Evolutionary conservation across 2,797 vertebrate species (phyloP).

Genomic region (Cottoperca gobio): DNA sequence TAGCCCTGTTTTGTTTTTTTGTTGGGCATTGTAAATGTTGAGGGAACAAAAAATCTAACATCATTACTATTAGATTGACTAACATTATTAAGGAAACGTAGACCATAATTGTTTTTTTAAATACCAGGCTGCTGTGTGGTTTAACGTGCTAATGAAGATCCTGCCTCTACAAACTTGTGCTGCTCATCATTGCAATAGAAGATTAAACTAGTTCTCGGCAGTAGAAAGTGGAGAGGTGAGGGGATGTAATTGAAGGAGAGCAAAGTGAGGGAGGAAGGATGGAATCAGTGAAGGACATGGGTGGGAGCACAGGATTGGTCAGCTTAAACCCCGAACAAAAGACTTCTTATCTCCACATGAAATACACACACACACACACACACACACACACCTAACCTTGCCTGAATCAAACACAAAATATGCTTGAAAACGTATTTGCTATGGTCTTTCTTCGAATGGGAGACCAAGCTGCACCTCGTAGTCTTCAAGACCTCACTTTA

Average conservation of each 20-base stretch:
- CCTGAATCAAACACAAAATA: not conserved
- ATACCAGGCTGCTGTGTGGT: not conserved
- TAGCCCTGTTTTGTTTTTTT: not conserved
- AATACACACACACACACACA: constrained; percentile 54
- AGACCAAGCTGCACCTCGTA: not conserved
- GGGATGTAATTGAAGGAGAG: constrained; percentile 34
- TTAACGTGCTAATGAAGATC: not conserved
- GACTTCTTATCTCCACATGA: constrained; percentile 74
- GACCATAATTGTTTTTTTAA: not conserved
- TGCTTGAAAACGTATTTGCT: not conserved
- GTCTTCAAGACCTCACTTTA: not conserved
- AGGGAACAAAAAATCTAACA: not conserved
- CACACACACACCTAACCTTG: constrained; percentile 21
- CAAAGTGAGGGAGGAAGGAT: constrained; percentile 40
- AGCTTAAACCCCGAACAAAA: constrained; percentile 76
- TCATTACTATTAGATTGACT: not conserved
- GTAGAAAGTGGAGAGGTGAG: constrained; percentile 8
- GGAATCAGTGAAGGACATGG: constrained; percentile 53
- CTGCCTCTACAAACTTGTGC: not conserved
- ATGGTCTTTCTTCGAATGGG: not conserved
- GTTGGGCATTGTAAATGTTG: not conserved
- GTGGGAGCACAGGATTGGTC: constrained; percentile 48
- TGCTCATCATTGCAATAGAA: not conserved
- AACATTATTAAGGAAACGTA: no score
- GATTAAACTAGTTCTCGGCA: constrained; percentile 1